Conservation (phyloP, 1,140 invertebrate species). For the Mesaphorura yosii region DNA sequence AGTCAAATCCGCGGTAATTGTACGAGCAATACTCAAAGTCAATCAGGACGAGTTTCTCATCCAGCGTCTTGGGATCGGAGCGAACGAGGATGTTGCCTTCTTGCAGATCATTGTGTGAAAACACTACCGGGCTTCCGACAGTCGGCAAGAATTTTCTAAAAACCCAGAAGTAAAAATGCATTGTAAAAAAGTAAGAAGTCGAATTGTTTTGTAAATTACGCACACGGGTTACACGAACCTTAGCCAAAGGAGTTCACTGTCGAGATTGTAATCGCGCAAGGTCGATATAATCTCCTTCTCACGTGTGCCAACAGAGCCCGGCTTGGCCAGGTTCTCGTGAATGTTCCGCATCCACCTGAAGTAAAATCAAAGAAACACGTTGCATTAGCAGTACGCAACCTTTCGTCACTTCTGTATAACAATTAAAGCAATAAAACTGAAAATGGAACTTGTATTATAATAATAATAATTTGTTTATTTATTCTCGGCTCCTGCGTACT, state of each 20-base stretch:
- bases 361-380: conserved; percentile 15
- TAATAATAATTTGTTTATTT: too few relatives aligned
- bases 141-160: conserved; percentile 39
- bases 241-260: conserved; percentile 52
- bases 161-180: conserved; percentile 1
- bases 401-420: too few relatives aligned
- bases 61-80: conserved; percentile 19
- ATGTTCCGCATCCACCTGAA: conserved; percentile 39
- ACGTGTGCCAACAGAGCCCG: conserved; percentile 25
- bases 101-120: conserved; percentile 96
- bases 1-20: conserved; percentile 85
- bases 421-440: too few relatives aligned
- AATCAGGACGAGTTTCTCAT: conserved; percentile 54
- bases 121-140: conserved; percentile 69
- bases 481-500: too few relatives aligned
- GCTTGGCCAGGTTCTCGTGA: conserved; percentile 33
- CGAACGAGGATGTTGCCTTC: conserved; percentile 59
- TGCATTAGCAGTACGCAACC: too few relatives aligned
- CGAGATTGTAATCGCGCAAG: conserved; percentile 42
- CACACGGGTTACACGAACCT: conserved; percentile 38
- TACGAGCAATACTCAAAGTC: conserved; percentile 92
- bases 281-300: conserved; percentile 26
- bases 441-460: too few relatives aligned
- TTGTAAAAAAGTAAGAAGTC: conserved; percentile 3
- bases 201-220: not conserved